Conservation (phyloP, 2,113 vertebrate species). For the Isichthys henryi region DNA sequence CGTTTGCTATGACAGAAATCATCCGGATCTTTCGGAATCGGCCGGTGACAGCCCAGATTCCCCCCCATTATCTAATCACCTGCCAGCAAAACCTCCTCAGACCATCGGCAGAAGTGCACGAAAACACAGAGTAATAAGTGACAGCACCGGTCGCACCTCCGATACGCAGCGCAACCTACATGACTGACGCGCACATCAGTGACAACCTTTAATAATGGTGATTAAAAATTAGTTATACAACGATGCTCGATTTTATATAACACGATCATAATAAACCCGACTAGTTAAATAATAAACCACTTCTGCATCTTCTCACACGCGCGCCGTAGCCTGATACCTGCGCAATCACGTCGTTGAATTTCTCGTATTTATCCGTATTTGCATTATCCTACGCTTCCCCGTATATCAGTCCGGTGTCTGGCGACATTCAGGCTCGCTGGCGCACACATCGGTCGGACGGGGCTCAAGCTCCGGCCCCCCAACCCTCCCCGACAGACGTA, state of each 20-base stretch:
- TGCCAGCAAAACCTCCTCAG: neutral
- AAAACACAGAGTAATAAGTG: neutral
- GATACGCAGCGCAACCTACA: neutral
- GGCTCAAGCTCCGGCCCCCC: neutral
- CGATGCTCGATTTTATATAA: neutral
- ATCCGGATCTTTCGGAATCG: constrained; percentile 83
- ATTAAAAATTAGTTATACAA: neutral
- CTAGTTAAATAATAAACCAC: neutral
- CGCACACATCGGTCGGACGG: neutral
- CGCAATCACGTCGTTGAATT: neutral
- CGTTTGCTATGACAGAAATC: constrained; percentile 75
- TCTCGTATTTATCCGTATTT: neutral
- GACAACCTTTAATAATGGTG: neutral
- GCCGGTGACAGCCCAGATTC: constrained; percentile 87
- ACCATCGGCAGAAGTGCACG: neutral
- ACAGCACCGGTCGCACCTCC: neutral
- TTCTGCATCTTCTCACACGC: neutral
- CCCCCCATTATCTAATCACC: constrained; percentile 70
- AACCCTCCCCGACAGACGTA: neutral
- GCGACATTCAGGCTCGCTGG: constrained; percentile 6
- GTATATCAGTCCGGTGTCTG: neutral
- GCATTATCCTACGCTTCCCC: neutral
- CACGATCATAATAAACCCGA: neutral
- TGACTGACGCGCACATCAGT: neutral
- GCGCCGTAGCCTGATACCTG: neutral